Evolutionary conservation across 2,888 invertebrate genomes (phyloP).

Genomic region (Tetranychus truncatus): DNA sequence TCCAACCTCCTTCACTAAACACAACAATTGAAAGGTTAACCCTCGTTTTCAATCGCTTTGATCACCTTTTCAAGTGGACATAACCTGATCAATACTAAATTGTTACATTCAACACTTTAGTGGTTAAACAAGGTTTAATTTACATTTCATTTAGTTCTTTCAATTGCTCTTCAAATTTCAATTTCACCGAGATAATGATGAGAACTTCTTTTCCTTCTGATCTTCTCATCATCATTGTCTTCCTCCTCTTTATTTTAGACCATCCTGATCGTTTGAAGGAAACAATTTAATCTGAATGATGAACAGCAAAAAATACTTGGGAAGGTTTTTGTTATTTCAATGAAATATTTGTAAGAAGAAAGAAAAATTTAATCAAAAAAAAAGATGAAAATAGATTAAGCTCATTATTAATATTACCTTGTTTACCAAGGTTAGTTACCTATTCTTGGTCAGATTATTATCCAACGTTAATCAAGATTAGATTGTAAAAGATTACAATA

Average conservation of each 20-base stretch:
- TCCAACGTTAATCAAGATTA: background rate
- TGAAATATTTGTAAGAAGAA: background rate
- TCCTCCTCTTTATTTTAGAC: no score
- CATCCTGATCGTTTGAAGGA: background rate
- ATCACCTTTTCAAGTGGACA: no score
- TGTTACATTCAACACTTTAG: no score
- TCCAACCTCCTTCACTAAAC: background rate
- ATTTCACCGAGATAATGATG: no score
- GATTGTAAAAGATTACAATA: no score
- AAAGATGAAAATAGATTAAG: background rate
- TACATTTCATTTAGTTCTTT: no score
- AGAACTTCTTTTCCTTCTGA: no score
- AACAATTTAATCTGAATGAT: background rate
- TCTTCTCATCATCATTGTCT: no score
- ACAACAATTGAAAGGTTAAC: slow-evolving; percentile 3
- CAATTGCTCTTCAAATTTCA: no score
- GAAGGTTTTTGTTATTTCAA: background rate
- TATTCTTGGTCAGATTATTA: background rate
- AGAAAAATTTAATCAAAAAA: background rate
- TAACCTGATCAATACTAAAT: no score
- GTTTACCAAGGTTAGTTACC: background rate
- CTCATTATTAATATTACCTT: background rate
- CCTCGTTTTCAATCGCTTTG: background rate
- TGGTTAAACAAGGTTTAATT: no score
- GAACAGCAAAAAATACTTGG: background rate